Conservation (phyloP, 2,113 vertebrate genomes). For the Burhinus bistriatus region DNA sequence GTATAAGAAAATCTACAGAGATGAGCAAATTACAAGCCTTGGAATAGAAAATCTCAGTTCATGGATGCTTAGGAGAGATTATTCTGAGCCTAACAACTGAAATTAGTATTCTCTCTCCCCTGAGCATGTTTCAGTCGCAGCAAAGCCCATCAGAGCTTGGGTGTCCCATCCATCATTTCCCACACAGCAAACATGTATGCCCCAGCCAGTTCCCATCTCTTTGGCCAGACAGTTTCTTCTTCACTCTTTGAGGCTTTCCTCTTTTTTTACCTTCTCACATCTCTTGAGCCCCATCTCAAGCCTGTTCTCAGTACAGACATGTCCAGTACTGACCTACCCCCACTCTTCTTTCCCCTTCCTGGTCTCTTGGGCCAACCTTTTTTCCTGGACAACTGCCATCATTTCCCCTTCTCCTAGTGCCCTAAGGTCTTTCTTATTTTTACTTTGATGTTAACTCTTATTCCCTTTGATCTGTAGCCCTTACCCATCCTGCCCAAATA, state of each 20-base stretch:
- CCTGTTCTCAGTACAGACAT: accelerated
- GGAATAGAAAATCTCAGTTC: neutral
- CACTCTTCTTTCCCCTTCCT: neutral
- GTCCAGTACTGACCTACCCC: neutral
- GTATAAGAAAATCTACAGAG: neutral
- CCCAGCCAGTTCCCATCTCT: neutral
- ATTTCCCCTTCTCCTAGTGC: neutral
- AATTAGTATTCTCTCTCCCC: neutral
- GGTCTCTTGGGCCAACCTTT: neutral
- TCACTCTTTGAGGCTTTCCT: neutral
- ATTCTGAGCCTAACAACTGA: neutral
- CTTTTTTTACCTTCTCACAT: neutral
- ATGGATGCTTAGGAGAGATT: neutral
- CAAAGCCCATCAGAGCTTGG: neutral
- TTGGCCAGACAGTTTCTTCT: neutral
- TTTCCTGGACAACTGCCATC: neutral
- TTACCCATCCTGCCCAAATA: neutral
- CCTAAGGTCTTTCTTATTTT: neutral
- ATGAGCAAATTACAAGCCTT: neutral
- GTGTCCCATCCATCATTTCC: neutral
- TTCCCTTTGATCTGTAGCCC: neutral
- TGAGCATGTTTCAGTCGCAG: neutral
- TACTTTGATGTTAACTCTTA: neutral
- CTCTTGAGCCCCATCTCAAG: neutral
- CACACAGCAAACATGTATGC: neutral